Evolutionary conservation across 2,888 invertebrate genomes (phyloP), one percentile per base, ranked within the genome.

Genomic region (Trisateles emortualis): DNA sequence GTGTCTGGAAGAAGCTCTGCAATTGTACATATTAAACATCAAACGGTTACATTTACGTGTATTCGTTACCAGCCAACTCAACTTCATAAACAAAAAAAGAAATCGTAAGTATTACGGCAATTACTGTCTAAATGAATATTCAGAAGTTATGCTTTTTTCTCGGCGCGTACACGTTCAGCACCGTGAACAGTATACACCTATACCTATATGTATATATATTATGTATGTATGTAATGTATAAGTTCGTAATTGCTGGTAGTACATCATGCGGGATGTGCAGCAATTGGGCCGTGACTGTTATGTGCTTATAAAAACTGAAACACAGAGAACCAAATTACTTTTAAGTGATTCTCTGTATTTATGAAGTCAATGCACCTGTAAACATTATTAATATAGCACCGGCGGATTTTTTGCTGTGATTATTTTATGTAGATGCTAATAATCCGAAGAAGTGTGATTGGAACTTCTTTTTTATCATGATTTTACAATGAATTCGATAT

Each of bases 81-180:
- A 16, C 13, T 19, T 33, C n/a, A 8, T 19, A 19, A 9, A 36
- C 3, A 33, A n/a, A 29, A 29, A 33, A 33, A 16, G 33, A 14
- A 33, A 33, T 2, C 9, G 8, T 33, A 33, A 33, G 6, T 14
- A 14, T 33, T 33, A 14, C 33, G 5, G 8, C 33, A 14, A 33
- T 33, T 8, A 33, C 14, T 13, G 33, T 14, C 6, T 13, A 14
- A 14, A 33, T 48, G 17, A 33, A 40, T 48, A 40, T 48, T 33
- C 24, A 40, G 4, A 2, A 33, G 26, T 16, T 24, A 33, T 41
- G 17, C 26, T 10, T 10, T 26, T 47, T 35, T 17, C 35, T 8
- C 10, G 22, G 22, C n/a, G 30, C 38, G 5, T 5, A 24, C 24
- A 40, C 29, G 35, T 24, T 26, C 29, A 35, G 11, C 6, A 17